Base-by-base conservation (phyloP, 2,113 vertebrate species). In the Onychostoma macrolepis region DNA sequence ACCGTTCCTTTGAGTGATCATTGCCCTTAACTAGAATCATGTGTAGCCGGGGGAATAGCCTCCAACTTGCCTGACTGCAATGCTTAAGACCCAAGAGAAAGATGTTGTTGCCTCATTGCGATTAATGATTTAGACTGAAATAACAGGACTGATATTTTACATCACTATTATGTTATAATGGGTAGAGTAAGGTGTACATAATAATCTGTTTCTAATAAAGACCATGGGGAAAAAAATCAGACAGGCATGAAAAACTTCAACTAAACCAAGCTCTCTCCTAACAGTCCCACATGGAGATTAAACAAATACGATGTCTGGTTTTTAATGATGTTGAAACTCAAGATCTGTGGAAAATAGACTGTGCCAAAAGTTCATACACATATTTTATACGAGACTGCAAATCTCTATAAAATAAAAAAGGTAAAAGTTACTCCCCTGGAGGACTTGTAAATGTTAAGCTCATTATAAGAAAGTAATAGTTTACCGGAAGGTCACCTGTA, bases 1-100 rank as follows among this genome's bases (percentile, higher is more conserved):
- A 89, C 69, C 17, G 19, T 74, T 82, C 53, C 28, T 4, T 58
- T 33, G 65, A 81, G 56, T 89, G 56, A 90, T 26, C 11, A 43
- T 75, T 83, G 43, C 61, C 86, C 86, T 90, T 53, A 90, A 86
- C 67, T 82, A 86, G 15, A 48, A 88, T 88, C 88, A 88, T 85
- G 84, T 85, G 89, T 9, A 87, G 30, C 36, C 7, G 1, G 45
- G 45, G 43, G 81, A 83, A 71, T 38, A 4, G 12, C 43, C 43
- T 83, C 17, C 13, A 83, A 83, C 61, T 48, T 33, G 41, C 41
- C 58, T 81, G 58, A 43, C 36, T 65, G 63, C 26, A 83, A 71
- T 21, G 63, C 24, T 33, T 5, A 71, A 58, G 50, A 2, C 6
- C 69, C 19, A 83, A 84, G 45, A 30, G 41, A 71, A 69, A 36